Evolutionary conservation across 2,888 invertebrate species (phyloP), one percentile per base, ranked within the genome.

Genomic region (Napeogenes sylphis): DNA sequence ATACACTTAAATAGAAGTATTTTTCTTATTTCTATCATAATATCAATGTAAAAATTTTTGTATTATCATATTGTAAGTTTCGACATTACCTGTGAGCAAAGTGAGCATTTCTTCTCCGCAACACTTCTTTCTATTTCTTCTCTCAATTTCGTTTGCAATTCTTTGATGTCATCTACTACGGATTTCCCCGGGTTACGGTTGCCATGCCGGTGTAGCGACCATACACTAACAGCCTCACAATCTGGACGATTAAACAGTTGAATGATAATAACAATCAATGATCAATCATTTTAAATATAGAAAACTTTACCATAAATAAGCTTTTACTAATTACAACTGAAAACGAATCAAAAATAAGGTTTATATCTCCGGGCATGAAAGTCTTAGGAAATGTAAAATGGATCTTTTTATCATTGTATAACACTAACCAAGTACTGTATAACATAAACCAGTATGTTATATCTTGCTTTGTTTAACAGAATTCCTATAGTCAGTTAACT

Each of bases 161-260:
- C 76, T 42, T 87, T 83, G 62, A 95, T 90, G 21, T 82, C 83
- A 3, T 75, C 71, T 0, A 94, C 93, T 45, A 90, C 91, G 4
- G 80, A 79, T n/a, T 71, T 74, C 0, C 91, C 87, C 0, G 95
- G 94, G 71, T 93, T 90, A 58, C 94, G 88, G 51, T 95, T 93
- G 4, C 95, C 95, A 72, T 95, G 94, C 2, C 95, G 90, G 67
- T 92, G 91, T 13, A 94, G 73, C 55, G 93, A 91, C 95, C 96
- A 96, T 46, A 95, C 84, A 75, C 94, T 94, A 0, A 92, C 84
- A 14, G 51, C 58, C 12, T 63, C 46, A 45, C 64, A 64, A 45
- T 55, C 66, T 64, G 45, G 13, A 35, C 4, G 35, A 3, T 35
- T 35, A 3, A 35, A 5, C 4, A 35, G 6, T 21, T 21, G 21